phyloP scores from a whole-genome alignment of 2,797 vertebrate species.

The Sebastes paucispinis region DNA sequence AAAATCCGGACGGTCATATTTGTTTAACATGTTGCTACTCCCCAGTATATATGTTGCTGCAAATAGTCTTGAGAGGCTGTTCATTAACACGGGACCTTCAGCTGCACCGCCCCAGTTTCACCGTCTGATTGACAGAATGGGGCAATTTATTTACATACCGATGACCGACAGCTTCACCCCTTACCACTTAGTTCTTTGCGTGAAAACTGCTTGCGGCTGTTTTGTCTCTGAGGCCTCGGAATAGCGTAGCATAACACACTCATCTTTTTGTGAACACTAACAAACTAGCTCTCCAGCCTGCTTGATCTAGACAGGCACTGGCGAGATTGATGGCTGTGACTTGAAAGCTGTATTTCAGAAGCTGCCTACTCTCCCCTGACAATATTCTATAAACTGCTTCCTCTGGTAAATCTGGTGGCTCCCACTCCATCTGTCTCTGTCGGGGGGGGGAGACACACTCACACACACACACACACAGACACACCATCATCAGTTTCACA shows the following conservation, averaged over 20 bases:
- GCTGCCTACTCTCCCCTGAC: constrained; percentile 78
- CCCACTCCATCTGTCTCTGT: constrained; percentile 84
- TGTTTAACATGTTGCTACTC: constrained; percentile 17
- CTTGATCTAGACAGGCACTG: constrained; percentile 69
- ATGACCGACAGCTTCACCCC: constrained; percentile 68
- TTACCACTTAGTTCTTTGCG: constrained; percentile 29
- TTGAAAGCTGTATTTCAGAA: constrained; percentile 82
- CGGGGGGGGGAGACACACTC: constrained; percentile 55
- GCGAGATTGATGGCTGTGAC: constrained; percentile 83
- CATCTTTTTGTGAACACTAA: constrained; percentile 72
- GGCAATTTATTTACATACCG: constrained; percentile 77
- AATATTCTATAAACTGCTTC: constrained; percentile 84
- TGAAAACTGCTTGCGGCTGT: constrained; percentile 51
- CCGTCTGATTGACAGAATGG: constrained; percentile 75
- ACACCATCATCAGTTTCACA: constrained; percentile 55
- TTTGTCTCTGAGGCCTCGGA: constrained; percentile 59
- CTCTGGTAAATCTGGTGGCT: constrained; percentile 80
- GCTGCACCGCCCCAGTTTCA: constrained; percentile 67
- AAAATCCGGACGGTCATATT: not conserved
- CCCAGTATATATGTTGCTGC: constrained; percentile 26
- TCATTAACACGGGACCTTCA: constrained; percentile 47
- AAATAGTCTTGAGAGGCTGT: constrained; percentile 35
- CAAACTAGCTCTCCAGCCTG: constrained; percentile 66
- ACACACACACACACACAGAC: constrained; percentile 1
- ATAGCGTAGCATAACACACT: constrained; percentile 54